Evolutionary conservation across 2,113 vertebrate genomes (phyloP).

Genomic region (Cricetomys ansorgei): DNA sequence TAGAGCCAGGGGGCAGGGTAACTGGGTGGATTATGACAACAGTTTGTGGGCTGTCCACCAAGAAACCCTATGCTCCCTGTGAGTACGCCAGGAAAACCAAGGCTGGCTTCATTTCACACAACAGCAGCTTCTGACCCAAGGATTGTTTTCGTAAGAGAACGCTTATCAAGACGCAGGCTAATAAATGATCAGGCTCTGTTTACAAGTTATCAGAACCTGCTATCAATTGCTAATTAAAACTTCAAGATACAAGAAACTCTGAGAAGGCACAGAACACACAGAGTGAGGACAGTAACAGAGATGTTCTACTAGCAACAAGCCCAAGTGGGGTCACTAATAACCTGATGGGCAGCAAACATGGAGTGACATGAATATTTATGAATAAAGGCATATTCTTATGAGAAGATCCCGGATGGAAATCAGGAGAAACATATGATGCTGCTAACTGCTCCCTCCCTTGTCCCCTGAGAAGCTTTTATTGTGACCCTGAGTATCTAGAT

Average conservation of each 20-base stretch:
- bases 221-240: conserved; percentile 81
- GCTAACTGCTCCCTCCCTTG: neutral
- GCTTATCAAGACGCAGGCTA: conserved; percentile 72
- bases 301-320: neutral
- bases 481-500: neutral
- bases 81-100: conserved; percentile 42
- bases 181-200: conserved; percentile 79
- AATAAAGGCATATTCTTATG: neutral
- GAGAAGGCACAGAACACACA: conserved; percentile 52
- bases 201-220: conserved; percentile 62
- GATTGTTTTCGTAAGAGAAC: conserved; percentile 49
- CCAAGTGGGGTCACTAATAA: conserved; percentile 1
- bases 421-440: neutral
- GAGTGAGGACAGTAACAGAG: conserved; percentile 24
- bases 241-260: conserved; percentile 67
- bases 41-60: neutral
- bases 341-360: neutral
- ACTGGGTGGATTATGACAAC: neutral
- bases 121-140: conserved; percentile 68
- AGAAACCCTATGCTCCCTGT: conserved; percentile 44
- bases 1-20: neutral
- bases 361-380: conserved; percentile 30
- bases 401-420: neutral
- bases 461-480: too few species aligned
- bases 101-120: conserved; percentile 62